These are phyloP conservation scores for Chromoteleia sp. DNA, from an alignment of 2,888 invertebrate genomes.

Conservation along the genomic window DNA sequence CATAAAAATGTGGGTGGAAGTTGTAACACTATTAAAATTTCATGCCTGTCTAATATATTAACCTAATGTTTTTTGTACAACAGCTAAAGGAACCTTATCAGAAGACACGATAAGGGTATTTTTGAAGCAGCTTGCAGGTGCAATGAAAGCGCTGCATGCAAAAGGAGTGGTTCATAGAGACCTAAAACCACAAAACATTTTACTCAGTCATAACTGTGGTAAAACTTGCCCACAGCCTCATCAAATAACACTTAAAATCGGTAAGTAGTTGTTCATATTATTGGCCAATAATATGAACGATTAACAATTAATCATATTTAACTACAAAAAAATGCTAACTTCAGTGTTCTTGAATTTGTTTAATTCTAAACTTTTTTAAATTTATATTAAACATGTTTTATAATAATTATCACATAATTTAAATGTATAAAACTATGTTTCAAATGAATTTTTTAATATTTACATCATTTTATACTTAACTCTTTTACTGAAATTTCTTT, in stretches of 20 bases:
- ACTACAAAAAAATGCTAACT: background rate
- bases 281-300: background rate
- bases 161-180: constrained; percentile 99
- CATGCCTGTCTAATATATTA: background rate
- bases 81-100: constrained; percentile 96
- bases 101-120: constrained; percentile 99
- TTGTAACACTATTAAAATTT: constrained; percentile 14
- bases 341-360: too few species aligned
- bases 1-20: too few species aligned
- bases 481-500: too few species aligned
- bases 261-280: constrained; percentile 85
- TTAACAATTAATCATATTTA: background rate
- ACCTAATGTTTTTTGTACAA: constrained; percentile 60
- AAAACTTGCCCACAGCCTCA: constrained; percentile 90
- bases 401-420: too few species aligned
- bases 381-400: too few species aligned
- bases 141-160: constrained; percentile 98
- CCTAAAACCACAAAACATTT: constrained; percentile 99
- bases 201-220: constrained; percentile 93
- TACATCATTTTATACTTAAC: too few species aligned
- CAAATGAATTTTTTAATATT: too few species aligned
- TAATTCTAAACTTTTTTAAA: too few species aligned
- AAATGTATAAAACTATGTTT: too few species aligned
- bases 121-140: constrained; percentile 97
- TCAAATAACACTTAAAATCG: constrained; percentile 97